Base-by-base conservation (phyloP, 1,140 invertebrate species). In the Anoplolepis gracilipes region DNA sequence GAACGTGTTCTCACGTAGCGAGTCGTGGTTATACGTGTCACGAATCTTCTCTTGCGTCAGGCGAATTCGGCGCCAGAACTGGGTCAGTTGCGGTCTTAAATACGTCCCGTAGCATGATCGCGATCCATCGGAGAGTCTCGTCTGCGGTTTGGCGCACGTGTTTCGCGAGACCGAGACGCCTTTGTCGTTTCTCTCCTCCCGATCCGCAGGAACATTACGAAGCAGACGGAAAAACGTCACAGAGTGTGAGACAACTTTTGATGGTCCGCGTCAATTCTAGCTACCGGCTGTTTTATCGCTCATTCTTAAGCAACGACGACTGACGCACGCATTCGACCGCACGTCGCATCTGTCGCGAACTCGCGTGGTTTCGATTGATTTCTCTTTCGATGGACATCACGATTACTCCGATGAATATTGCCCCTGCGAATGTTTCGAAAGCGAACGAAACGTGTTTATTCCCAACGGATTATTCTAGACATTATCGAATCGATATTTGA, bases 111-210 rank as follows among this genome's bases (percentile, higher is more conserved):
- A 42, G 82, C 19, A 33, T 81, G 22, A 81, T 81, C 65, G 33
- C 78, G 78, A 72, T 72, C 53, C 57, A 70, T 64, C 76, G 69
- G 76, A 16, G 4, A 49, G 84, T 42, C 30, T 85, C 49, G 79
- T 91, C 79, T 94, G 93, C 86, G 93, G 93, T 93, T 84, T 79
- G 88, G 88, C 90, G 91, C 90, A 91, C 86, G 88, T 67, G 85
- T 85, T 79, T 77, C 76, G 53, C 49, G 61, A 87, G 87, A 57
- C 16, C 5, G 25, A 30, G 25, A 46, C 36, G 22, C 25, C 36
- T 57, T 82, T 82, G 53, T 82, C 11, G 30, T n/a, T 16, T 30
- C 28, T 53, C 30, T 61, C 16, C 22, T n/a, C 11, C 22, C 10
- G 28, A 36, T 36, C 39, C 30, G 46, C 13, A 65, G 7, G 33